phyloP scores from a whole-genome alignment of 2,888 invertebrate species.

The Scotopteryx bipunctaria region DNA sequence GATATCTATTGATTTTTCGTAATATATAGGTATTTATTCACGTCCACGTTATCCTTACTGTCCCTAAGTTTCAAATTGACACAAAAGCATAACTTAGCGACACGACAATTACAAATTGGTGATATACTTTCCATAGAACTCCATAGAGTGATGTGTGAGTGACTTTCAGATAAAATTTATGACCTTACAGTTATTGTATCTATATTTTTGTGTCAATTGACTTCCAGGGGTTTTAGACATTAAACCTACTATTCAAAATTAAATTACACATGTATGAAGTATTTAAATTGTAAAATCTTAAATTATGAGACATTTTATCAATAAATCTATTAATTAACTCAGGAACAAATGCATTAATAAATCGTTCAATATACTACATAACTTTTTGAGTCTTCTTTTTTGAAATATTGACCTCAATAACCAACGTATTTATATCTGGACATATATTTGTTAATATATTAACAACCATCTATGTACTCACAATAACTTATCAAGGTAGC shows the following conservation, averaged over 20 bases:
- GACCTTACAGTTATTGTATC: no score
- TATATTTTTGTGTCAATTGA: slow-evolving; percentile 4
- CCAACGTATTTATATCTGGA: slow-evolving; percentile 64
- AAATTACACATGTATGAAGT: slow-evolving; percentile 73
- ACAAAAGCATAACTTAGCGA: slow-evolving; percentile 1
- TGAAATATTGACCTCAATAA: slow-evolving; percentile 69
- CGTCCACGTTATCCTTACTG: slow-evolving; percentile 64
- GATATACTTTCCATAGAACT: no score
- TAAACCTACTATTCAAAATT: slow-evolving; percentile 60
- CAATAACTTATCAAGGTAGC: slow-evolving; percentile 75
- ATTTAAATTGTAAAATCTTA: slow-evolving; percentile 39
- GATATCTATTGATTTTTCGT: no score
- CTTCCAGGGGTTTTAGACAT: slow-evolving; percentile 47
- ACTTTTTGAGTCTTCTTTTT: slow-evolving; percentile 60
- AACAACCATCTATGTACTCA: slow-evolving; percentile 74
- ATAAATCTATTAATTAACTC: slow-evolving; percentile 82
- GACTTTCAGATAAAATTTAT: no score
- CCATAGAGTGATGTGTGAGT: no score
- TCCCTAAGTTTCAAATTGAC: slow-evolving; percentile 1
- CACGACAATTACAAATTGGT: not conserved
- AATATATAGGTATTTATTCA: no score
- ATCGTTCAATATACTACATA: slow-evolving; percentile 69
- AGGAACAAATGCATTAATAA: slow-evolving; percentile 83
- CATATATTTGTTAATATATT: slow-evolving; percentile 79
- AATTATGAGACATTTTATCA: slow-evolving; percentile 64